Evolutionary conservation across 2,888 invertebrate species (phyloP), one percentile per base, ranked within the genome.

Genomic region (Scaptomyza cyrtandrae): DNA sequence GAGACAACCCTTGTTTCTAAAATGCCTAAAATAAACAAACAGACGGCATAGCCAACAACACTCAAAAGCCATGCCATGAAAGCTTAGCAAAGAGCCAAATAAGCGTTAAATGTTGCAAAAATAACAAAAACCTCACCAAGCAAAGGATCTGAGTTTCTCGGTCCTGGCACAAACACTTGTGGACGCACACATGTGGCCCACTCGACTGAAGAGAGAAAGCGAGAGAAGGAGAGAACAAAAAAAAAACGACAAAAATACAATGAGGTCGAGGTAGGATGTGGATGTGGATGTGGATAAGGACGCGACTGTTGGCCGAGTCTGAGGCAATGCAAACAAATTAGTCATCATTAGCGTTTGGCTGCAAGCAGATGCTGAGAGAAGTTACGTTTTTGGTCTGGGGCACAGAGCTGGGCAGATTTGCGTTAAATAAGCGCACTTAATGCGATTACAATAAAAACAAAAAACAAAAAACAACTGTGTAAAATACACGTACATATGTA

Each of bases 361-460:
- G 74, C 77, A 73, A 71, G 79, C 64, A 72, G 55, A 55, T 60
- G 48, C 46, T 41, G 60, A 41, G 1, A 24, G 9, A 0, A 29
- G 29, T 39, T 29, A 10, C 19, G 2, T 24, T 11, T 48, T 39
- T 60, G 35, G 73, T 50, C 52, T 68, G 69, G 14, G 16, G 62
- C 69, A 58, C 45, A 58, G 62, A 69, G 62, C 75, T 69, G 81
- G 78, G 73, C 81, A 86, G 85, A 88, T 88, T 90, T 90, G 81
- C 89, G 90, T 90, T 89, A 90, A 90, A 90, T 89, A 90, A 90
- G 90, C 89, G 90, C 80, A 90, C 77, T 90, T 90, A 90, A 90
- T 90, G 86, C 87, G 90, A 90, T 90, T 90, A 90, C 83, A 84
- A 81, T 72, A 76, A 77, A 63, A 71, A 66, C 64, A 65, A 76